Conservation (phyloP, 2,888 invertebrate genomes). For the Morpho achilles region DNA sequence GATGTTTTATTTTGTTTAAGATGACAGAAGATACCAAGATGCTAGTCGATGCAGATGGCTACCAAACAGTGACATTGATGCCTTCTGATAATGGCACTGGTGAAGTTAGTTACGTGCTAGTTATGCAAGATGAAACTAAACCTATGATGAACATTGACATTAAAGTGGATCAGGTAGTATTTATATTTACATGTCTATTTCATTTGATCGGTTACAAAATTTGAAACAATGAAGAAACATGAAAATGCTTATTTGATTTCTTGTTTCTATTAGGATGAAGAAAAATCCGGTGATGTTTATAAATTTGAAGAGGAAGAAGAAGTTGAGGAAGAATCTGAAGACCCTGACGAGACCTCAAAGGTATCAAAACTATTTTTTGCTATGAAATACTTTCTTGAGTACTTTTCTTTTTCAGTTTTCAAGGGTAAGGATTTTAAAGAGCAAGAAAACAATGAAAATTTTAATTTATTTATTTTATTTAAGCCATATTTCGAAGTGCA, state of each 20-base stretch:
- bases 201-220: no score
- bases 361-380: slow-evolving; percentile 3
- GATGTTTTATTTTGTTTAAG: slow-evolving; percentile 2
- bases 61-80: slow-evolving; percentile 90
- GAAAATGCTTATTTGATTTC: background rate
- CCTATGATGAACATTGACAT: slow-evolving; percentile 64
- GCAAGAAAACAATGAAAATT: no score
- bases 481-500: no score
- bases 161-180: slow-evolving; percentile 43
- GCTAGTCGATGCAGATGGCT: slow-evolving; percentile 74
- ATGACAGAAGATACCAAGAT: slow-evolving; percentile 34
- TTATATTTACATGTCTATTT: background rate
- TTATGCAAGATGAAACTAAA: slow-evolving; percentile 86
- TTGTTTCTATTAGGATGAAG: slow-evolving; percentile 35
- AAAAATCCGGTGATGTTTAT: slow-evolving; percentile 79
- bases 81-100: slow-evolving; percentile 87
- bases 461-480: no score
- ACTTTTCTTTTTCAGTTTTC: no score
- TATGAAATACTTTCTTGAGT: no score
- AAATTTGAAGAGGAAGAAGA: slow-evolving; percentile 81
- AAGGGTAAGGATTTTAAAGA: no score
- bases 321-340: slow-evolving; percentile 60
- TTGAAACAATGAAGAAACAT: no score
- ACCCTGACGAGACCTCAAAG: slow-evolving; percentile 58
- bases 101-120: slow-evolving; percentile 92